Conservation (phyloP, 2,888 invertebrate genomes). For the Dinocampus coccinellae region DNA sequence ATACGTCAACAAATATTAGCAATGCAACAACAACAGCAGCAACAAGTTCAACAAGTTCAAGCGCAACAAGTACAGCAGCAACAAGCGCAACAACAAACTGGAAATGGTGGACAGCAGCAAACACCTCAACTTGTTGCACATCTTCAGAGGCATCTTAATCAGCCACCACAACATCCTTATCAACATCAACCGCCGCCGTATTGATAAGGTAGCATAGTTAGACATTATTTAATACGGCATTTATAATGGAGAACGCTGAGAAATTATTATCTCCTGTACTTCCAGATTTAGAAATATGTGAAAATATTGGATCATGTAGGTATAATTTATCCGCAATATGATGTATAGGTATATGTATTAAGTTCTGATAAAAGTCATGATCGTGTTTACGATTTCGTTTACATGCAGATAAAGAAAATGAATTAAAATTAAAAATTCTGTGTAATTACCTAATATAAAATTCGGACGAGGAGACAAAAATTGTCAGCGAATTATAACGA, state of each 20-base stretch:
- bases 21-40: constrained; percentile 75
- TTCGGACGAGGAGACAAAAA: constrained; percentile 7
- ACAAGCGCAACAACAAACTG: constrained; percentile 56
- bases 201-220: constrained; percentile 49
- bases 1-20: constrained; percentile 81
- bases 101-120: constrained; percentile 69
- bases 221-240: constrained; percentile 34
- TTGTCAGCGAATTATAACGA: constrained; percentile 12
- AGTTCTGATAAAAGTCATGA: background rate
- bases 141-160: constrained; percentile 75
- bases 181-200: constrained; percentile 75
- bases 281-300: background rate
- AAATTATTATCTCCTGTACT: constrained; percentile 6
- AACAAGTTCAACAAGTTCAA: constrained; percentile 64
- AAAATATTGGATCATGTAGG: constrained; percentile 14
- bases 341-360: constrained; percentile 6
- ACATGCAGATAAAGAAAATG: background rate
- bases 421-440: constrained; percentile 1
- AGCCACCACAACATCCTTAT: constrained; percentile 71
- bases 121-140: constrained; percentile 77
- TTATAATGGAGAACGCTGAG: constrained; percentile 17
- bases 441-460: constrained; percentile 1
- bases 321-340: constrained; percentile 23
- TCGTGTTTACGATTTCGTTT: background rate
- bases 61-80: constrained; percentile 71